Evolutionary conservation across 2,113 vertebrate species (phyloP), one percentile per base, ranked within the genome.

Genomic region (Leptodactylus fuscus): DNA sequence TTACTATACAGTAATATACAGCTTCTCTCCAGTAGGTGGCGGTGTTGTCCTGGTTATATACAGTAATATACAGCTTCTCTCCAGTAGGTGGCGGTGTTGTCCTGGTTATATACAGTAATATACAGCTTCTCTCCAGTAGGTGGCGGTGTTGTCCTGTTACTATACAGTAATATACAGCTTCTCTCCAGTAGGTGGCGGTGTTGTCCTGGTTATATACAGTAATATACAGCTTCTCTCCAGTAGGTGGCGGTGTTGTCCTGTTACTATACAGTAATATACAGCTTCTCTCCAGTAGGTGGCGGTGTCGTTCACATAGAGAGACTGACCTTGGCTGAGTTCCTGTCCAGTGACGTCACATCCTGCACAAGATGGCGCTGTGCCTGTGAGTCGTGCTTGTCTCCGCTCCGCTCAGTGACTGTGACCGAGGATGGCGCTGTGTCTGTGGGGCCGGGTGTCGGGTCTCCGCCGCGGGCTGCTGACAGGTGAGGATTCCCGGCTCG

Each of bases 391-490:
- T 27, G 41, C 22, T n/a, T n/a, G 13, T 77, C 32, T 8, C 49
- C n/a, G 75, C 5, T n/a, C n/a, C n/a, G n/a, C n/a, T n/a, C n/a
- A 15, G 6, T 24, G 6, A 2, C 3, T 18, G 24, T 27, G 3
- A 78, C 70, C 70, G 22, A 15, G 15, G 18, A 78, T 78, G 75
- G 75, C 75, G 75, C 20, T 58, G 29, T 10, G 27, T 32, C 18
- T 55, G 2, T 55, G 75, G 49, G 29, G 18, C 20, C 49, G 75
- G 18, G 8, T 55, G 9, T 9, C 75, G 29, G 49, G 29, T 29
- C 75, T 38, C 20, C 51, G 75, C 2, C 16, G 49, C 3, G 7
- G 13, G 9, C 27, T 78, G 10, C 20, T 78, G 49, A 36, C 29
- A 38, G 49, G 75, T 78, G 2, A 22, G 75, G 0, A n/a, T 22